Evolutionary conservation across 2,113 vertebrate species (phyloP).

Genomic region (Cacatua alba): DNA sequence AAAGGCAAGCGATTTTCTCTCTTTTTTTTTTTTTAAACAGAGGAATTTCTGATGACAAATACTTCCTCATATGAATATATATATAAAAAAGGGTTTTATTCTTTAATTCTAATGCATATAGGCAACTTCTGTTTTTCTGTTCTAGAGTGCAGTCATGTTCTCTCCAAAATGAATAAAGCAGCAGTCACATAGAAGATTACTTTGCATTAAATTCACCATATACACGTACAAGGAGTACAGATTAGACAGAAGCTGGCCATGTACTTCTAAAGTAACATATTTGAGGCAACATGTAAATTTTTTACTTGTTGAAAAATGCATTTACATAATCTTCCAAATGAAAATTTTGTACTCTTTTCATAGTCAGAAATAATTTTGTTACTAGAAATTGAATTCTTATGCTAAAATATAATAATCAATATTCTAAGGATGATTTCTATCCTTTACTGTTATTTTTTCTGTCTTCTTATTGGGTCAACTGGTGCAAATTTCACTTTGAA

Average conservation of each 20-base stretch:
- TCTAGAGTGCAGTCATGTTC: neutral
- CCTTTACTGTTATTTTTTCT: neutral
- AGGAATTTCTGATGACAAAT: neutral
- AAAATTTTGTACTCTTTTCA: neutral
- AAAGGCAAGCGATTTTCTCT: neutral
- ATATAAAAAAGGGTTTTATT: neutral
- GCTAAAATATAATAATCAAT: neutral
- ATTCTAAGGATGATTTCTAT: neutral
- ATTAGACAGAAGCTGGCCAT: neutral
- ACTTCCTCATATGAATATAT: neutral
- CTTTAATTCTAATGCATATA: neutral
- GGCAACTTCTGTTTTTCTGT: neutral
- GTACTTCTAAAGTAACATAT: neutral
- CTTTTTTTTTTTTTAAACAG: neutral
- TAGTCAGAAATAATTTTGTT: neutral
- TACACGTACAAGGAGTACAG: neutral
- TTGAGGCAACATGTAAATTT: neutral
- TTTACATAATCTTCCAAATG: neutral
- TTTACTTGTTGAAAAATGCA: neutral
- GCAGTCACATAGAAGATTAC: neutral
- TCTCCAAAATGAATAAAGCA: neutral
- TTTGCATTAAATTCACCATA: neutral
- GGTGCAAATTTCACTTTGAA: neutral
- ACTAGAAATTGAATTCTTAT: neutral
- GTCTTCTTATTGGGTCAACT: neutral